A percentile compares a stretch with the other conserved stretches of the same genome.
Evolutionary conservation across 1,140 invertebrate species (phyloP).

Genomic region (Dinoponera quadriceps): DNA sequence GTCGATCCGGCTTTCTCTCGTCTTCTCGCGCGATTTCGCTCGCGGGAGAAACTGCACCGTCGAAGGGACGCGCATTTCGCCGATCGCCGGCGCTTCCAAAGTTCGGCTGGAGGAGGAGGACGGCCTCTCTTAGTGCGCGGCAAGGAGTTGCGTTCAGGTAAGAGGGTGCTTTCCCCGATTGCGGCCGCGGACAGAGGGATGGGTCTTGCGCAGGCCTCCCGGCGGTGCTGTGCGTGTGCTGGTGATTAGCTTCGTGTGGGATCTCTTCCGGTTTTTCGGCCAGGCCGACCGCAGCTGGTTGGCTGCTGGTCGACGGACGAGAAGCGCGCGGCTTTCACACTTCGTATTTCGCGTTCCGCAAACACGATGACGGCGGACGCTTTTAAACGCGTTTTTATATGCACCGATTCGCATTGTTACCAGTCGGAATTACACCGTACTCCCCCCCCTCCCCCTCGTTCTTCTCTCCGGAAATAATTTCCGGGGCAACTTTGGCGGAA

Average conservation of each 20-base stretch:
- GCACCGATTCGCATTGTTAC: neutral
- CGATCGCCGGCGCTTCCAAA: too few species aligned
- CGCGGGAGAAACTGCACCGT: neutral
- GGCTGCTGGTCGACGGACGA: too few species aligned
- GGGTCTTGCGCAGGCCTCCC: constrained; percentile 22
- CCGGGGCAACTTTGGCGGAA: too few species aligned
- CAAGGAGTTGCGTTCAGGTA: constrained; percentile 33
- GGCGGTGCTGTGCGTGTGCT: neutral
- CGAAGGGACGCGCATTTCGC: neutral
- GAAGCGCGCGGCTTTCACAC: too few species aligned
- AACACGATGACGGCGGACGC: neutral
- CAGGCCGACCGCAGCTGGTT: neutral
- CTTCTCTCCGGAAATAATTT: too few species aligned
- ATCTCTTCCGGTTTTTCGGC: constrained; percentile 21
- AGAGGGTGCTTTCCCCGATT: constrained; percentile 24
- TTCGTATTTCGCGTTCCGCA: neutral
- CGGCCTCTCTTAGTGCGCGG: too few species aligned
- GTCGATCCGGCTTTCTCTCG: constrained; percentile 20
- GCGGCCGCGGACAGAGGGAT: constrained; percentile 43
- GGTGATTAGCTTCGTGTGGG: constrained; percentile 15
- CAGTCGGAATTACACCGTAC: too few species aligned
- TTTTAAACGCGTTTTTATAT: neutral
- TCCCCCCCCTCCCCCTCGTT: too few species aligned
- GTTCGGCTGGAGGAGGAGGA: too few species aligned
- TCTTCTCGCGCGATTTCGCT: neutral